Percentiles rank a stretch among this genome's conserved stretches.
Conservation (phyloP, 2,888 invertebrate species). For the Drosophila eohydei region DNA sequence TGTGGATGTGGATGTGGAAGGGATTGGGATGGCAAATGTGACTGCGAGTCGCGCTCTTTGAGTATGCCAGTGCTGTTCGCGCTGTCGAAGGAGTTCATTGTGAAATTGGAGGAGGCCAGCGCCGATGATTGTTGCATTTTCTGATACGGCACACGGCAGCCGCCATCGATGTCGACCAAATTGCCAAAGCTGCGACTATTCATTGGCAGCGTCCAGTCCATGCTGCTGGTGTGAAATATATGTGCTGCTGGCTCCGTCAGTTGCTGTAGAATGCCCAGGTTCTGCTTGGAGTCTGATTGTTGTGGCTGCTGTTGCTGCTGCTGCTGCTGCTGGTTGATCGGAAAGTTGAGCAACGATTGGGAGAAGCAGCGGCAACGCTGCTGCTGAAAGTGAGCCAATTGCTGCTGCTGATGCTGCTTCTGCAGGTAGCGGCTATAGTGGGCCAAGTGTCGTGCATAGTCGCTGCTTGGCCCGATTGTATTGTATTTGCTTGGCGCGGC, state of each 20-base stretch:
- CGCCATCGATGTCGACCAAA: slow-evolving; percentile 79
- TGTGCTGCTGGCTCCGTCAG: slow-evolving; percentile 49
- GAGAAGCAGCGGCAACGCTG: slow-evolving; percentile 84
- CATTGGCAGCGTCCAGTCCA: slow-evolving; percentile 70
- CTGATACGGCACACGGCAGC: slow-evolving; percentile 80
- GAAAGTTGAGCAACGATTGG: slow-evolving; percentile 84
- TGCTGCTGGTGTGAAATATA: slow-evolving; percentile 76
- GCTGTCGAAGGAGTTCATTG: slow-evolving; percentile 78
- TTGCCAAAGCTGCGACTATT: slow-evolving; percentile 82
- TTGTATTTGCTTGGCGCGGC: slow-evolving; percentile 83
- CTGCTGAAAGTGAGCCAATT: slow-evolving; percentile 76
- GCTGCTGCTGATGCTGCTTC: slow-evolving; percentile 78
- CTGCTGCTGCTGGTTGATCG: slow-evolving; percentile 73
- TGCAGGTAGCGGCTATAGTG: slow-evolving; percentile 80
- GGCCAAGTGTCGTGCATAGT: slow-evolving; percentile 83
- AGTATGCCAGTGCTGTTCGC: slow-evolving; percentile 70
- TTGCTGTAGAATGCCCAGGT: slow-evolving; percentile 30
- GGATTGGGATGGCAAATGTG: slow-evolving; percentile 32
- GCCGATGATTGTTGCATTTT: slow-evolving; percentile 73
- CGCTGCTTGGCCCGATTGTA: slow-evolving; percentile 84
- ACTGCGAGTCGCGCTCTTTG: slow-evolving; percentile 80
- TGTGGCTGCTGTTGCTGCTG: slow-evolving; percentile 44
- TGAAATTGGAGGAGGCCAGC: slow-evolving; percentile 72
- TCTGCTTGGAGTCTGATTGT: slow-evolving; percentile 33
- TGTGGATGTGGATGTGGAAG: slow-evolving; percentile 27